phyloP scores from a whole-genome alignment of 2,797 vertebrate genomes.

The Liasis olivaceus region DNA sequence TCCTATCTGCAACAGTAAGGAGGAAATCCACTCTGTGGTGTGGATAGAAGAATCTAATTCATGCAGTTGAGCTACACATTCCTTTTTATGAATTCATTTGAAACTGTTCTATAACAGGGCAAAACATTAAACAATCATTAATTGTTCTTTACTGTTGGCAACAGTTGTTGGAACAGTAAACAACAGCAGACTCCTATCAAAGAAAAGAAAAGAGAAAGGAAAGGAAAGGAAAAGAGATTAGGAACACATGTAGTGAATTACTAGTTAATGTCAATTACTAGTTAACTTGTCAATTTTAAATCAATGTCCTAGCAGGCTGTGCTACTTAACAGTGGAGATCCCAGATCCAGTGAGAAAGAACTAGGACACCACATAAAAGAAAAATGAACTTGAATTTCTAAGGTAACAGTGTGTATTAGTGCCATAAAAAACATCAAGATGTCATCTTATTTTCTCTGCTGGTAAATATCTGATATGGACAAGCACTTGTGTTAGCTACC shows the following conservation, averaged over 20 bases:
- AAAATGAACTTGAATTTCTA: not conserved
- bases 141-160: conserved; percentile 20
- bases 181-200: conserved; percentile 3
- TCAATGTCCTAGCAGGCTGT: conserved; percentile 38
- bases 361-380: conserved; percentile 19
- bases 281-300: conserved; percentile 18
- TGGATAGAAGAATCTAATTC: not conserved
- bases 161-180: conserved; percentile 18
- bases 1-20: not conserved
- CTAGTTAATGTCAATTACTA: conserved; percentile 45
- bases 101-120: not conserved
- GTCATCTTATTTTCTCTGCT: not conserved
- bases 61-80: not conserved
- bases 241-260: conserved; percentile 23
- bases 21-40: not conserved
- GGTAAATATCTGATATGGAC: not conserved
- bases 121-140: not conserved
- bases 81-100: not conserved
- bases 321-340: conserved; percentile 1
- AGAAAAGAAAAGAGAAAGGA: too few species aligned
- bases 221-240: conserved; percentile 1
- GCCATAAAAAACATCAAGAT: conserved; percentile 30
- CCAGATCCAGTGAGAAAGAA: conserved; percentile 44
- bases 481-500: not conserved
- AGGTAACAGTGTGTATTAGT: conserved; percentile 27